Conservation (phyloP, 2,888 invertebrate genomes). For the Xanthia togata region DNA sequence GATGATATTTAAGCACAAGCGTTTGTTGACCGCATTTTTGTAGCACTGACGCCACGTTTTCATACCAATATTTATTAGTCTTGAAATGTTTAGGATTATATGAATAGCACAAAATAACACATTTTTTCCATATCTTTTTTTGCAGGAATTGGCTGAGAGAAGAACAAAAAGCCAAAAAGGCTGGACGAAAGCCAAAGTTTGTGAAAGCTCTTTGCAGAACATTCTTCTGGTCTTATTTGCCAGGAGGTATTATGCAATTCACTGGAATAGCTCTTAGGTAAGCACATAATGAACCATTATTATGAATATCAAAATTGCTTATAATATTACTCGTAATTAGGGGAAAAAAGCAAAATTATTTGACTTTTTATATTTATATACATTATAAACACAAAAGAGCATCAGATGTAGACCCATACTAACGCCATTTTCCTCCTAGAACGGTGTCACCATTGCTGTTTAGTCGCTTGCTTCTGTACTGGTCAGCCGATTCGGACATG, state of each 20-base stretch:
- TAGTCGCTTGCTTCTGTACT: conserved; percentile 85
- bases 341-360: not conserved
- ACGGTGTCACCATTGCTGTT: conserved; percentile 92
- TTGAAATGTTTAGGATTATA: not conserved
- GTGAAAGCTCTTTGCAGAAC: conserved; percentile 76
- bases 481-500: conserved; percentile 89
- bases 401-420: not conserved
- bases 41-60: not conserved
- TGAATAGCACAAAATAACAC: not conserved
- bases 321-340: not conserved
- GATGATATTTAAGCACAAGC: not conserved
- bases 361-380: not conserved
- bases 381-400: not conserved
- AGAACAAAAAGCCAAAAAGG: conserved; percentile 76
- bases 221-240: conserved; percentile 80
- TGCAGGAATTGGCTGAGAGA: conserved; percentile 82
- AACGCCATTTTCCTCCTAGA: conserved; percentile 75
- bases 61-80: not conserved
- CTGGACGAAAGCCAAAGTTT: conserved; percentile 79
- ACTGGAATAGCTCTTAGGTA: conserved; percentile 77
- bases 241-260: conserved; percentile 83
- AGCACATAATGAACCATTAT: conserved; percentile 22
- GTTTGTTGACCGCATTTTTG: not conserved
- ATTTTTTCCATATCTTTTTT: conserved; percentile 14
- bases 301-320: not conserved